Base-by-base conservation (phyloP, 2,113 vertebrate genomes). In the Zootoca vivipara region DNA sequence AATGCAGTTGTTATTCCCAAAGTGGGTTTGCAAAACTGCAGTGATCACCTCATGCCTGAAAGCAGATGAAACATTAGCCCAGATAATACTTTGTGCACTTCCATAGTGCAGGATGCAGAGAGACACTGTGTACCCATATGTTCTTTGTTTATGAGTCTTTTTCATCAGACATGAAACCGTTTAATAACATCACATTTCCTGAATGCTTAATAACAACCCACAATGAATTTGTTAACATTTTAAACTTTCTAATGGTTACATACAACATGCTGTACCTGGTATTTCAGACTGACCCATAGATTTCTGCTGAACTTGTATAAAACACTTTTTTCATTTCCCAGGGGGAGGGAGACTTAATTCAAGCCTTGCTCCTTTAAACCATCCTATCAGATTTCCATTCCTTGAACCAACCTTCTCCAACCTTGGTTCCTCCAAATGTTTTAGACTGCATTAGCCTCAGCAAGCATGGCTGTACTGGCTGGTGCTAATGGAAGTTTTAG, bases 141-240 rank as follows among this genome's bases (percentile, higher is more conserved):
- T 93, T 90, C 86, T 77, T 82, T 69, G 69, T 46, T 85, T 78
- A 3, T 58, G 78, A 94, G 89, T 67, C 90, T 78, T 56, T 73
- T 78, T 91, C 90, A 91, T 46, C 46, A 46, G 86, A 91, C 91
- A 90, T 82, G 82, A 79, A 80, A 69, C 87, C 92, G 15, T 90
- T 90, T 69, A 79, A 90, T 62, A 87, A 56, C 64, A 74, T 85
- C 73, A 80, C 78, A 91, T 83, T 88, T 91, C 65, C 64, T 90
- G 75, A 85, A 85, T 72, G 7, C 90, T 90, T 82, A 5, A 89
- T 77, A 90, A 79, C 56, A 62, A 4, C 91, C 92, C 92, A 40
- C 87, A 89, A 58, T 87, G 1, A 72, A 18, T 24, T 69, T 35
- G 30, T 40, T 62, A 79, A 70, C 78, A 22, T 8, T 0, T 10